Base-by-base conservation (phyloP, 37 sponge, comb jelly and placozoan genomes). In the Oopsacas minuta region DNA sequence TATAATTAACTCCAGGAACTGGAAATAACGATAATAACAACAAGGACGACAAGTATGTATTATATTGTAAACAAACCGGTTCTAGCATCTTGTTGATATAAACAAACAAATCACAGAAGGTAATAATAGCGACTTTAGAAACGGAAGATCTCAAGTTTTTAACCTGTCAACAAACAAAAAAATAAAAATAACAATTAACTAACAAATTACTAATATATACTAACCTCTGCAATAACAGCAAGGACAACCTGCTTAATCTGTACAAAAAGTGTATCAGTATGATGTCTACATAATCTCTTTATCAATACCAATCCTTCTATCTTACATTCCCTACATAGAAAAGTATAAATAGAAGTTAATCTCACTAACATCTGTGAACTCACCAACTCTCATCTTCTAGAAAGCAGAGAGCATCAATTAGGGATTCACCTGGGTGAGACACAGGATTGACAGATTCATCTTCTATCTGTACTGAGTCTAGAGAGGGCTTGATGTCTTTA, bases 101-200 rank as follows among this genome's bases (percentile, higher is more conserved):
- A 30, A 82, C 39, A 38, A 92, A 95, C 81, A 95, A 46, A 51
- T 91, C 90, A 32, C 88, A 88, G 12, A 95, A 37, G 38, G 94
- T 91, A 35, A 82, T 88, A 86, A 92, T 89, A 15, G 95, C 95
- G 42, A 69, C 90, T n/a, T 90, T 84, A 25, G 93, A 84, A 32
- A 95, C 93, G 37, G 86, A 75, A n/a, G 93, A 92, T 0, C 95
- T 89, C 28, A 95, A 86, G 75, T 95, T 95, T 88, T 91, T 91
- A 32, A 95, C 94, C 93, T 93, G 34, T 28, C 23, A 87, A 38
- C 82, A 23, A 85, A n/a, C n/a, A n/a, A n/a, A n/a, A 20, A 22
- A 22, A n/a, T 35, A 25, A n/a, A 36, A 32, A 25, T 61, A 61
- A 25, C 75, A 12, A 61, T 25, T n/a, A 61, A 12, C 17, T 12